Evolutionary conservation across 2,888 invertebrate genomes (phyloP), one percentile per base, ranked within the genome.

Genomic region (Athalia cordata): DNA sequence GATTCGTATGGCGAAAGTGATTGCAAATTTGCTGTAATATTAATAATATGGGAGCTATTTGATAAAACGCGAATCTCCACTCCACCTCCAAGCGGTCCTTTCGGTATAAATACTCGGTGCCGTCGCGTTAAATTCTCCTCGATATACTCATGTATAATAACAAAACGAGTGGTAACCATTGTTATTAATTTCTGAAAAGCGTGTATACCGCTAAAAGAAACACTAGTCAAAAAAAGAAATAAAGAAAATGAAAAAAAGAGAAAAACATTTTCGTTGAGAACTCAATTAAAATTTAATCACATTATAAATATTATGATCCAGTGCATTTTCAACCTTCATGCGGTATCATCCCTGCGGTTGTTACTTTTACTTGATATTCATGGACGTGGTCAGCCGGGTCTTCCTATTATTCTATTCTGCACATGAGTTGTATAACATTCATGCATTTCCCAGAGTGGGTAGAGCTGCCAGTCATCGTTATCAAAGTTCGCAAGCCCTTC

Each of bases 361-460:
- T 68, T 29, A 68, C 52, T 29, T 68, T 11, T 47, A 9, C 68
- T 52, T 29, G 29, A 13, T 55, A 68, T 68, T 68, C 43, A 55
- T 5, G 52, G 29, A 52, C 8, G 52, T 52, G 29, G n/a, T 43
- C 55, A 29, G 29, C 29, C 29, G 29, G 29, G 29, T 67, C n/a
- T 68, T 68, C 68, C 11, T 4, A 5, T 4, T 68, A 6, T 7
- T n/a, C 52, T 5, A 29, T 68, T 68, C 50, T 55, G 68, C 68
- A 68, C 55, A 68, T 43, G 52, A 68, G n/a, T 52, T 52, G 50
- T 52, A 68, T 43, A 68, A n/a, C 43, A 7, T 11, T 68, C 52
- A 55, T 68, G 68, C 29, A 68, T 68, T 68, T 55, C n/a, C 6
- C 52, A 55, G 68, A 68, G 55, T 68, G 68, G 68, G 66, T 29